Base-by-base conservation (phyloP, 2,797 vertebrate species). In the Euphonia xanthogaster region DNA sequence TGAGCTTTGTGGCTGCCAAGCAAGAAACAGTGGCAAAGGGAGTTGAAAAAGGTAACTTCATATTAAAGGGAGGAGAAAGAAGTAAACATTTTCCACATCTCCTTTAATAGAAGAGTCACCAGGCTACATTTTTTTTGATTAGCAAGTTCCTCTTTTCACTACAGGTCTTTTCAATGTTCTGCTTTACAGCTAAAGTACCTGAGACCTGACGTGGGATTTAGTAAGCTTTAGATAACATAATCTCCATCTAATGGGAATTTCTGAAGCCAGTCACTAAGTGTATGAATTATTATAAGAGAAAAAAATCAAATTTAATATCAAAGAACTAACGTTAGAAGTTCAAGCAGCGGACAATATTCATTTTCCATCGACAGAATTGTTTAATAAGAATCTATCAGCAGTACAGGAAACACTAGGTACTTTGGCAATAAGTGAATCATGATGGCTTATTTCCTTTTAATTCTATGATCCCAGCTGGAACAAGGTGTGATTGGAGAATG, bases 401-500 rank as follows among this genome's bases (percentile, higher is more conserved):
- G 63, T 93, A 83, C 95, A 97, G 93, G 95, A 97, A 98, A 97
- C 91, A 87, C 93, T 90, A 95, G 91, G 90, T 97, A 97, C 93
- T 95, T 70, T 0, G 25, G 95, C 94, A 94, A 96, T 97, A 98
- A 98, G 94, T 98, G 98, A 98, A 98, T 98, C 97, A 97, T 98
- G 97, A 98, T 97, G 96, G 94, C 95, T 98, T 98, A 98, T 98
- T 98, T 98, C 97, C 97, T 98, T 97, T 98, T 97, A 97, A 97
- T 98, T 98, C 97, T 97, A 96, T 97, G 95, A 97, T 96, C 96
- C 97, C 98, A 98, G 98, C 97, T 98, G 98, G 98, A 97, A 93
- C 95, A 98, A 98, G 97, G 98, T 97, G 97, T 97, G 98, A 97
- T 94, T 97, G 93, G 97, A 98, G 97, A 98, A 98, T 97, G 88